A percentile compares a stretch with the other conserved stretches of the same genome.
These are phyloP conservation scores for Penelope pileata DNA, from an alignment of 2,113 vertebrate species.

Conservation along the genomic window DNA sequence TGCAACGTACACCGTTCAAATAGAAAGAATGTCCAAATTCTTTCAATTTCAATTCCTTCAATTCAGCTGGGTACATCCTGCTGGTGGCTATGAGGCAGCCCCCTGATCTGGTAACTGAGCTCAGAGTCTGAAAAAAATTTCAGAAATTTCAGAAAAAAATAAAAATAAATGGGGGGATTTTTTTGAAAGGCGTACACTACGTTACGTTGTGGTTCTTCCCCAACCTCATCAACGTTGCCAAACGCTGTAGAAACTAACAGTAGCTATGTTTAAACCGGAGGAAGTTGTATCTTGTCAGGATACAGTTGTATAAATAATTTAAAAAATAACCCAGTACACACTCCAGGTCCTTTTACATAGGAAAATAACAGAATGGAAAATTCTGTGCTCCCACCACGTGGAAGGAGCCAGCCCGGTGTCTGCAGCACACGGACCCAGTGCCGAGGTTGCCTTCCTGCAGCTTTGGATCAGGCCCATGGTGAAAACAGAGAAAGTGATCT, in stretches of 20 bases:
- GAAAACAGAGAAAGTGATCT: background rate
- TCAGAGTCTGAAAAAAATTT: background rate
- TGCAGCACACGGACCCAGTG: background rate
- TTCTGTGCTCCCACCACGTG: background rate
- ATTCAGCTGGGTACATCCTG: background rate
- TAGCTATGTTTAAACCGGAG: slow-evolving; percentile 67
- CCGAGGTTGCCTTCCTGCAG: background rate
- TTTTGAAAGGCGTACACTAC: background rate
- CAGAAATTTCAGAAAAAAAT: too few relatives aligned
- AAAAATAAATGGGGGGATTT: background rate
- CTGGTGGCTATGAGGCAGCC: background rate
- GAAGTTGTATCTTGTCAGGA: slow-evolving; percentile 74
- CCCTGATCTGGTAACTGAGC: background rate
- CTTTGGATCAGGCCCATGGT: background rate
- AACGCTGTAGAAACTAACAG: slow-evolving; percentile 51
- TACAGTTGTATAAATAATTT: slow-evolving; percentile 72
- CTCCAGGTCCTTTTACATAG: slow-evolving; percentile 10
- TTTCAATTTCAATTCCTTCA: too few relatives aligned
- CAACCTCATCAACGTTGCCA: slow-evolving; percentile 42
- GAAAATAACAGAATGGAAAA: slow-evolving; percentile 52
- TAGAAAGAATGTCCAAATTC: background rate
- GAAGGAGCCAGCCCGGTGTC: background rate
- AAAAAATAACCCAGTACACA: background rate
- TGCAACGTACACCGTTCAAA: background rate
- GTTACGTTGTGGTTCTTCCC: background rate